These are phyloP conservation scores for Aethes cnicana DNA, from an alignment of 2,888 invertebrate genomes.

Conservation along the genomic window DNA sequence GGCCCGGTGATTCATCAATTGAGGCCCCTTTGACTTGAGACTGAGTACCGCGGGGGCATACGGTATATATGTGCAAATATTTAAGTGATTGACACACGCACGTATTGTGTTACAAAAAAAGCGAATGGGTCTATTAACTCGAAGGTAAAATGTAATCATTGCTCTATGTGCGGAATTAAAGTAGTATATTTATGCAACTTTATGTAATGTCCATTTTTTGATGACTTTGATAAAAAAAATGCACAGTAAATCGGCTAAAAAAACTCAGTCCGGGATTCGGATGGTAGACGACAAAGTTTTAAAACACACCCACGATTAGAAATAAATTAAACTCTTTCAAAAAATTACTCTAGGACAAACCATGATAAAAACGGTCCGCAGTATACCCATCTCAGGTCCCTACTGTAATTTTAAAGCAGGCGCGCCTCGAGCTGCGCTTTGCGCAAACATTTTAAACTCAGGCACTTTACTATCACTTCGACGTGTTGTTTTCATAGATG, in stretches of 20 bases:
- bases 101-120: constrained; percentile 6
- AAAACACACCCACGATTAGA: too few species aligned
- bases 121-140: too few species aligned
- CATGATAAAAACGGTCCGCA: constrained; percentile 1
- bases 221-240: too few species aligned
- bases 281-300: too few species aligned
- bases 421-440: not conserved
- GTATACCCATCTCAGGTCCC: not conserved
- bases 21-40: constrained; percentile 34
- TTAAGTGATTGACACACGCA: not conserved
- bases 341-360: constrained; percentile 6
- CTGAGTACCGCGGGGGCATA: constrained; percentile 1
- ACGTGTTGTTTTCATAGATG: too few species aligned
- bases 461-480: constrained; percentile 16
- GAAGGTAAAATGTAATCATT: too few species aligned
- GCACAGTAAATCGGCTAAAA: too few species aligned
- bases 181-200: too few species aligned
- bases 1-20: constrained; percentile 58
- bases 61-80: constrained; percentile 16
- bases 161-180: too few species aligned
- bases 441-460: not conserved
- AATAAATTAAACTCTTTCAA: too few species aligned
- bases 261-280: too few species aligned
- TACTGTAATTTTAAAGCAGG: constrained; percentile 16
- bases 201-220: too few species aligned